Evolutionary conservation across 2,113 vertebrate genomes (phyloP).

Genomic region (Tamias sibiricus): DNA sequence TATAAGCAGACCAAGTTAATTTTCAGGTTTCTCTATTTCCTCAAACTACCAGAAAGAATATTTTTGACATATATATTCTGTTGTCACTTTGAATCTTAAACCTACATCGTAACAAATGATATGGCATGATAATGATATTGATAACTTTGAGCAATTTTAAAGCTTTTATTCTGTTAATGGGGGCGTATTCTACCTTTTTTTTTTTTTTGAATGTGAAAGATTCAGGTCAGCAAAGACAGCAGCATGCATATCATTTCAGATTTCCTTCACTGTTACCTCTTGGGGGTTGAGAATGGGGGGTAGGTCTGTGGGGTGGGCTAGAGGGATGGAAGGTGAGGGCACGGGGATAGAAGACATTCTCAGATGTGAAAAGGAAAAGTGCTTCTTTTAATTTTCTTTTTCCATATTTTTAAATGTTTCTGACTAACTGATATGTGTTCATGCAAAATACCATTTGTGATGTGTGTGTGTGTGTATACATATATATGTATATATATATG

Average conservation of each 20-base stretch:
- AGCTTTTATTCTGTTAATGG: slow-evolving; percentile 25
- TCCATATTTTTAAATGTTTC: background rate
- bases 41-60: background rate
- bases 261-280: background rate
- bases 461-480: too few relatives aligned
- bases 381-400: slow-evolving; percentile 31
- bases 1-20: slow-evolving; percentile 43
- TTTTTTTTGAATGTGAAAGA: slow-evolving; percentile 4
- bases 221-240: slow-evolving; percentile 1
- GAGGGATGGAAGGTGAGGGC: too few relatives aligned
- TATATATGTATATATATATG: too few relatives aligned
- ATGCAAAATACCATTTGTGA: background rate
- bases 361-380: slow-evolving; percentile 13
- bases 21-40: slow-evolving; percentile 18
- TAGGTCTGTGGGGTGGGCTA: too few relatives aligned
- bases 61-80: background rate
- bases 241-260: background rate
- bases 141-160: slow-evolving; percentile 9
- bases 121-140: background rate
- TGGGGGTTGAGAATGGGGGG: background rate
- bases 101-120: background rate
- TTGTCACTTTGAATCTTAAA: background rate
- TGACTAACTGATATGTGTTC: background rate
- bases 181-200: background rate
- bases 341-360: background rate